Base-by-base conservation (phyloP, 2,113 vertebrate species). In the Cinclus cinclus region DNA sequence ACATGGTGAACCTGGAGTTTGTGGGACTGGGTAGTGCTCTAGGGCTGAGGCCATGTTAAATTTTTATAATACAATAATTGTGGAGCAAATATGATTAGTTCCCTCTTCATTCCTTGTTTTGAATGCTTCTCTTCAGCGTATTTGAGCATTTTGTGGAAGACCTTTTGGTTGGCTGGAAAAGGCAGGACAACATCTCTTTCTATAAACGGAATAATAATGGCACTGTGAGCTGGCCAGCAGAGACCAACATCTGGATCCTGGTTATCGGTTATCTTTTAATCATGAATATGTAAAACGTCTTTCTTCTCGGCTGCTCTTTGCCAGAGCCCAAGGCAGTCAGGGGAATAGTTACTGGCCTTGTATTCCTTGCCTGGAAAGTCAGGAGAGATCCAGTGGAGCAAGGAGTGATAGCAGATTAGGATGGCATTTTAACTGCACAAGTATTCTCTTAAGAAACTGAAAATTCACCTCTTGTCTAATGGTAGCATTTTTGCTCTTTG, bases 151-250 rank as follows among this genome's bases (percentile, higher is more conserved):
- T 94, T 79, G 52, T 82, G 83, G 92, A 85, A 92, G 86, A 92
- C 56, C 65, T 93, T 96, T 83, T 56, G 62, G 65, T 69, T 81
- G 65, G 56, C 83, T 82, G 86, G 87, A 88, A 89, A 75, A 94
- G 92, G 69, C 71, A 46, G 83, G 93, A 90, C 85, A 84, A 15
- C 69, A 90, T 88, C 83, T 81, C 81, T 27, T 83, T 95, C 85
- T 96, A 50, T 95, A 95, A 95, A 93, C 39, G 85, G 90, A 95
- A 95, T 96, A 96, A 82, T 97, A 94, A 93, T 94, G 87, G 83
- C 86, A 76, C 92, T 96, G 86, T 96, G 79, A 0, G 0, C 87
- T 84, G 92, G 92, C 88, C 92, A 81, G 88, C 88, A 31, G 86
- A 76, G 90, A 42, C 68, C 90, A 90, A 90, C 95, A 92, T 95